Base-by-base conservation (phyloP, 2,113 vertebrate species). In the Sceloporus tristichus region DNA sequence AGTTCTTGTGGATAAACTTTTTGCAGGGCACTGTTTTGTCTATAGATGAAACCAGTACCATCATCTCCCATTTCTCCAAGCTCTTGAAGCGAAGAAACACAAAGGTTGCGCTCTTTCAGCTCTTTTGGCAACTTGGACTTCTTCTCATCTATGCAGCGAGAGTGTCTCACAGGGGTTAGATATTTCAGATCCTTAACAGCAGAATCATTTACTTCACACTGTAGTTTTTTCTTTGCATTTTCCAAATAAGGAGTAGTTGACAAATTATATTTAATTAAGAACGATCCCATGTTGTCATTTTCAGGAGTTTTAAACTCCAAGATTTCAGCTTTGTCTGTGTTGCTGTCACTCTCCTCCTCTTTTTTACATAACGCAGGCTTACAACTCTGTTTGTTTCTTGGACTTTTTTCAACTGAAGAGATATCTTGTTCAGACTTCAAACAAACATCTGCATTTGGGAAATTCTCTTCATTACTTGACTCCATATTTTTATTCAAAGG, bases 111-210 rank as follows among this genome's bases (percentile, higher is more conserved):
- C 14, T 98, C 98, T 18, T 94, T 95, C 87, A 98, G 93, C 97
- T 97, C 95, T 3, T 94, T 82, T 0, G 97, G 96, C 74, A 98
- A 86, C 27, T 95, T 96, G 66, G 92, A 95, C 9, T 95, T 96
- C 86, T 97, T 97, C 0, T 97, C 96, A 54, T 98, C 95, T 95
- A 99, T 97, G 42, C 98, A 98, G 0, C 94, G 95, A 66, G 99
- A 99, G 14, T 98, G 98, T n/a, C 98, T 97, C 42, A 99, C 96
- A 0, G 99, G 99, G 1, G 98, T 99, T 89, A 98, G 90, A n/a
- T 98, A 97, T 95, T 97, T 98, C 14, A 98, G 93, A n/a, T 98
- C 98, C 91, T 98, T 98, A 94, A 97, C 95, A 88, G 92, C 88
- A 82, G 93, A 93, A 73, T 96, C 95, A 34, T 85, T 94, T 71